Conservation (phyloP, 2,113 vertebrate genomes). For the Syrmaticus mikado region DNA sequence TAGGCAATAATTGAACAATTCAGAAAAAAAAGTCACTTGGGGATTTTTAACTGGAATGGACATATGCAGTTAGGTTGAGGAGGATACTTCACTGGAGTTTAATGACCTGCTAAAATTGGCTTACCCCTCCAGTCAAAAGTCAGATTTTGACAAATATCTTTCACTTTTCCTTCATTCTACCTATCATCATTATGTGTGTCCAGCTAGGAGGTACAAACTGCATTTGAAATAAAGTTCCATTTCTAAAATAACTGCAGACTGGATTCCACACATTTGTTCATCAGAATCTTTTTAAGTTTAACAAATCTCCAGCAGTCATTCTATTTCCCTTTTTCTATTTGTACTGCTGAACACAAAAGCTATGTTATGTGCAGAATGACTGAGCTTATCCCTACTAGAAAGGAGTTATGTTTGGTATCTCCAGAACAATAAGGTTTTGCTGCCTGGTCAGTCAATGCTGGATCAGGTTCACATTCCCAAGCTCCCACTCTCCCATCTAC, state of each 20-base stretch:
- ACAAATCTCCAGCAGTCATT: slow-evolving; percentile 48
- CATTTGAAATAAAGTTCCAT: background rate
- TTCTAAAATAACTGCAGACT: slow-evolving; percentile 9
- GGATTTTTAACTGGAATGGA: background rate
- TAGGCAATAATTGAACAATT: background rate
- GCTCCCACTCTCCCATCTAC: slow-evolving; percentile 83
- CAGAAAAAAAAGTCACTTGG: background rate
- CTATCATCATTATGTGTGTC: background rate
- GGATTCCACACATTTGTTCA: background rate
- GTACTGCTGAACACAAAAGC: slow-evolving; percentile 78
- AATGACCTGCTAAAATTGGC: background rate
- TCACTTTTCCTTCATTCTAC: background rate
- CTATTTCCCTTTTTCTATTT: slow-evolving; percentile 48
- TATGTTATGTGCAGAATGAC: slow-evolving; percentile 80
- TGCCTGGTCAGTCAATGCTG: slow-evolving; percentile 85
- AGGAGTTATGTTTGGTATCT: slow-evolving; percentile 89
- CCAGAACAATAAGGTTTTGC: slow-evolving; percentile 89
- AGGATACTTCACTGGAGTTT: background rate
- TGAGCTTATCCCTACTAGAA: slow-evolving; percentile 75
- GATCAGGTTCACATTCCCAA: slow-evolving; percentile 83
- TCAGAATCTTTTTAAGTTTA: slow-evolving; percentile 54
- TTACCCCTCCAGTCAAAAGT: background rate
- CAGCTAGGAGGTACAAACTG: background rate
- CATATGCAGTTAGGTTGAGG: background rate
- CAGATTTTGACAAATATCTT: background rate